A percentile compares a stretch with the other conserved stretches of the same genome.
Conservation (phyloP, 2,888 invertebrate species). For the Drosophila ustulata region DNA sequence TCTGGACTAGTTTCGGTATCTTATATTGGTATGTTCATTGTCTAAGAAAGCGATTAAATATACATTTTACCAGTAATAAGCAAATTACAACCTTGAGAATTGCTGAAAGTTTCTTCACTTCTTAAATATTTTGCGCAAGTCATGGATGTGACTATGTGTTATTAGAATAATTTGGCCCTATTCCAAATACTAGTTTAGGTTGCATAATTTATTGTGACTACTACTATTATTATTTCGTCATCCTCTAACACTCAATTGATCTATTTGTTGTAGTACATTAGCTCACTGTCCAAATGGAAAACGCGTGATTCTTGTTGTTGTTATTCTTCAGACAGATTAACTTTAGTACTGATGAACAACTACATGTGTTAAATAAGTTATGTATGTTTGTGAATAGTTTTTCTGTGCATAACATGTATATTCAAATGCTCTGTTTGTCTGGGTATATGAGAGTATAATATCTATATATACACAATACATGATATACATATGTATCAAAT, state of each 20-base stretch:
- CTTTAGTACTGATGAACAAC: conserved; percentile 57
- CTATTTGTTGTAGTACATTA: conserved; percentile 76
- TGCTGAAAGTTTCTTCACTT: conserved; percentile 69
- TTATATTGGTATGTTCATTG: conserved; percentile 38
- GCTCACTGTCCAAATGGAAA: conserved; percentile 79
- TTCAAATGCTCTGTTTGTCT: conserved; percentile 6
- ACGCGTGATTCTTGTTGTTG: conserved; percentile 77
- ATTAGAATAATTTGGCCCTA: conserved; percentile 27
- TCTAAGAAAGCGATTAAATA: conserved; percentile 7
- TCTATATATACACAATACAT: background rate
- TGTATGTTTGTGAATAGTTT: conserved; percentile 9
- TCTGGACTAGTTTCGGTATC: conserved; percentile 33
- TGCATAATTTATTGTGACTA: conserved; percentile 36
- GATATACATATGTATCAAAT: background rate
- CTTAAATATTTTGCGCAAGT: conserved; percentile 5
- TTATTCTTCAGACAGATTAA: conserved; percentile 69
- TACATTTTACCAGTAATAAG: conserved; percentile 38
- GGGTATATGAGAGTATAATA: conserved; percentile 1
- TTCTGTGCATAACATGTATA: conserved; percentile 3
- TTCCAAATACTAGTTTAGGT: conserved; percentile 44
- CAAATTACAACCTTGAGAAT: conserved; percentile 83
- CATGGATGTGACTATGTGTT: conserved; percentile 12
- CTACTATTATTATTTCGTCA: conserved; percentile 46
- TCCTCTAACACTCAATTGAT: conserved; percentile 68
- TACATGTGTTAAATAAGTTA: conserved; percentile 33